These are phyloP conservation scores for Heterocephalus glaber DNA, from an alignment of 2,113 vertebrate genomes.

Conservation along the genomic window DNA sequence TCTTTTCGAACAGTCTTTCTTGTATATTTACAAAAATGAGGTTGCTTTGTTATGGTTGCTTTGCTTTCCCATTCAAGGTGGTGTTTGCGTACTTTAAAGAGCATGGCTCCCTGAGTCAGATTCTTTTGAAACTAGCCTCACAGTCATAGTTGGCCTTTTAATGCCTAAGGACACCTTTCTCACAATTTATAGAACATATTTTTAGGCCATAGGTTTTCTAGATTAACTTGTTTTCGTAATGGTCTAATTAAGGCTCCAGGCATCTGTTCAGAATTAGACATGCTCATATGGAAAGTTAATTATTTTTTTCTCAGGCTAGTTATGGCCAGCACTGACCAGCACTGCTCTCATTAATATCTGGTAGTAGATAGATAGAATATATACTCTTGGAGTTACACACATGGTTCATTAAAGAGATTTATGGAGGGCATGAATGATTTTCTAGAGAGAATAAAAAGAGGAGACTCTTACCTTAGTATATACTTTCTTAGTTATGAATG, in stretches of 20 bases:
- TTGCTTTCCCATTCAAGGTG: background rate
- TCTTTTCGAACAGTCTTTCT: background rate
- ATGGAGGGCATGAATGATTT: slow-evolving; percentile 19
- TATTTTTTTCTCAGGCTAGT: background rate
- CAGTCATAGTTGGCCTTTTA: slow-evolving; percentile 16
- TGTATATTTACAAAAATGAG: background rate
- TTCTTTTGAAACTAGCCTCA: background rate
- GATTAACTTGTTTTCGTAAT: slow-evolving; percentile 32
- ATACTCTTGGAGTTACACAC: background rate
- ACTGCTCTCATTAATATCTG: background rate
- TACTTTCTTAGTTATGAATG: slow-evolving; percentile 1
- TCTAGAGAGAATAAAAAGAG: slow-evolving; percentile 39
- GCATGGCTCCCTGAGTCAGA: background rate
- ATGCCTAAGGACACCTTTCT: background rate
- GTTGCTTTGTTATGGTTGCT: background rate
- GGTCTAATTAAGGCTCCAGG: slow-evolving; percentile 39
- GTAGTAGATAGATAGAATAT: background rate
- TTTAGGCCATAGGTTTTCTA: background rate
- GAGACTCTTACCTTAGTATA: background rate
- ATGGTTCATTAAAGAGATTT: background rate
- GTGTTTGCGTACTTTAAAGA: background rate
- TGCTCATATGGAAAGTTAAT: slow-evolving; percentile 41
- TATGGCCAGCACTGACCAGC: background rate
- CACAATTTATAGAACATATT: background rate
- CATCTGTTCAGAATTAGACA: slow-evolving; percentile 70